These are phyloP conservation scores for Ceyx cyanopectus DNA, from an alignment of 2,113 vertebrate species.

Conservation along the genomic window DNA sequence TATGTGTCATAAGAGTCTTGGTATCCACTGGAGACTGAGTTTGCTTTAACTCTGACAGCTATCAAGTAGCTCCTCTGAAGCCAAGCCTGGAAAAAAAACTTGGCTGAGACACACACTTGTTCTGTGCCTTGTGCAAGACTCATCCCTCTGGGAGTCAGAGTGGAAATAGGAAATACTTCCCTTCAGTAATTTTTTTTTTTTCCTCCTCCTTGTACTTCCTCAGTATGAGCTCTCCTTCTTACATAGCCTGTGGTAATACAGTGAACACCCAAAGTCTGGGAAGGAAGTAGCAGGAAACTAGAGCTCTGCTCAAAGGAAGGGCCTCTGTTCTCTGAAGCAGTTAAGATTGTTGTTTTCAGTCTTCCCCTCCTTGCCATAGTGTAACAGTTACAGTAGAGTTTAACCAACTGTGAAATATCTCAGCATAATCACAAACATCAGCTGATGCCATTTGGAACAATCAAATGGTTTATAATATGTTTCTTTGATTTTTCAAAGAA, in stretches of 20 bases:
- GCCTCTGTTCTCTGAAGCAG: not conserved
- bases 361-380: not conserved
- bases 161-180: not conserved
- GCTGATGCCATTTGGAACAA: not conserved
- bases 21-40: not conserved
- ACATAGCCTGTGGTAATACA: not conserved
- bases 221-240: not conserved
- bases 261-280: not conserved
- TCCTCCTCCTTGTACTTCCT: not conserved
- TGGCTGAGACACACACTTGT: not conserved
- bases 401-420: not conserved
- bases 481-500: constrained; percentile 74
- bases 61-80: not conserved
- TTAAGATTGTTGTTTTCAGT: not conserved
- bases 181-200: not conserved
- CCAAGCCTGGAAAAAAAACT: not conserved
- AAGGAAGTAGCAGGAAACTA: not conserved
- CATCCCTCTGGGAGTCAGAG: not conserved
- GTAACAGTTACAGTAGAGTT: accelerated
- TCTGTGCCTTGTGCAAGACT: not conserved
- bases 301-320: not conserved
- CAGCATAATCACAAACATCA: not conserved
- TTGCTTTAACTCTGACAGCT: not conserved
- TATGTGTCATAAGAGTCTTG: not conserved
- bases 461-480: not conserved